A percentile compares a stretch with the other conserved stretches of the same genome.
phyloP scores from a whole-genome alignment of 2,888 invertebrate genomes.

The Arctia plantaginis region DNA sequence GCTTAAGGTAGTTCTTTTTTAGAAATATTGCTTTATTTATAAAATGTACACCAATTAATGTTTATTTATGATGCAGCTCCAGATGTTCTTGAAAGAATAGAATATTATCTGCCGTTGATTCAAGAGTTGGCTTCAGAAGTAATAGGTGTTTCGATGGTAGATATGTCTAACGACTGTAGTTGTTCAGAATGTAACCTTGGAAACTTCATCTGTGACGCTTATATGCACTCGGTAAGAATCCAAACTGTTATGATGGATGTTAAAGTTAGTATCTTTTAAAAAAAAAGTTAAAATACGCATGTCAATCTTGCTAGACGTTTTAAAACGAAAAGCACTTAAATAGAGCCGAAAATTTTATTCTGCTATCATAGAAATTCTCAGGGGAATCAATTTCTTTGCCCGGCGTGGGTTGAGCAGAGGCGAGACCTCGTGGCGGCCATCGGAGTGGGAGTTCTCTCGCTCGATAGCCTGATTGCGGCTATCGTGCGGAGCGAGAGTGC shows the following conservation, averaged over 20 bases:
- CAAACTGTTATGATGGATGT: neutral
- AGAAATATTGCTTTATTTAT: neutral
- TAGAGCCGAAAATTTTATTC: neutral
- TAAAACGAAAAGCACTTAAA: neutral
- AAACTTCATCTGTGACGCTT: slow-evolving; percentile 90
- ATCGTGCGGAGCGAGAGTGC: no score
- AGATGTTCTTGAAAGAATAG: slow-evolving; percentile 86
- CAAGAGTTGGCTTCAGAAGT: slow-evolving; percentile 83
- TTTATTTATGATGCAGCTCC: slow-evolving; percentile 57
- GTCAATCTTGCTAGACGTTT: neutral
- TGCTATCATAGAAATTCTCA: no score
- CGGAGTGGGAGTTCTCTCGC: no score
- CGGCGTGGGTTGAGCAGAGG: no score
- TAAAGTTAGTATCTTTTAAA: neutral
- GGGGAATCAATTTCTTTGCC: no score
- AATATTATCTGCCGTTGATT: slow-evolving; percentile 87
- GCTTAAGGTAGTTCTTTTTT: no score
- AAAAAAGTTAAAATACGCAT: neutral
- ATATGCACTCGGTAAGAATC: slow-evolving; percentile 87
- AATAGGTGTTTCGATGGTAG: slow-evolving; percentile 87
- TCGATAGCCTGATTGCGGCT: no score
- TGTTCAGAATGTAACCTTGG: slow-evolving; percentile 91
- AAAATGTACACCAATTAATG: neutral
- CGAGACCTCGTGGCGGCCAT: no score
- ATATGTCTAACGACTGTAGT: slow-evolving; percentile 86